Evolutionary conservation across 2,113 vertebrate species (phyloP).

Genomic region (Fulica atra): DNA sequence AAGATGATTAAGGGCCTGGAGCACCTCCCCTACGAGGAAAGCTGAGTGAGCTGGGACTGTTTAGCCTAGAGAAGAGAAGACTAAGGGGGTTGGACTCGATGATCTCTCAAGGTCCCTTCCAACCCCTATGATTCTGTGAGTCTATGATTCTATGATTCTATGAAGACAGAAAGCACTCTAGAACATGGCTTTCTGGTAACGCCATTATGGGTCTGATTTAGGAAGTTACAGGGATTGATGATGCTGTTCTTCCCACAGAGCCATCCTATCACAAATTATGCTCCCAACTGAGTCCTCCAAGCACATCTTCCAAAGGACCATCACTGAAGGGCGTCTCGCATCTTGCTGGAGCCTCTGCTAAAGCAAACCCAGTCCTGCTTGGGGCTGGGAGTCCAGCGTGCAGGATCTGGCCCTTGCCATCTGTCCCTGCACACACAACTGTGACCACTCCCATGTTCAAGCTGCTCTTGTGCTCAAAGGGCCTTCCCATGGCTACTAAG

Average conservation of each 20-base stretch:
- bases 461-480: background rate
- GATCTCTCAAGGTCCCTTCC: too few relatives aligned
- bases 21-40: too few relatives aligned
- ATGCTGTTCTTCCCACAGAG: background rate
- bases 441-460: background rate
- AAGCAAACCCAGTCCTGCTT: background rate
- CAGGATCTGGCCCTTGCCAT: background rate
- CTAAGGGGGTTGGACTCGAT: too few relatives aligned
- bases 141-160: too few relatives aligned
- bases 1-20: too few relatives aligned
- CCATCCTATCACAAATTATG: accelerated
- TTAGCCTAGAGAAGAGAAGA: too few relatives aligned
- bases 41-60: too few relatives aligned
- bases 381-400: background rate
- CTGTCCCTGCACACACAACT: background rate
- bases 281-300: background rate
- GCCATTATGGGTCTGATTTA: background rate
- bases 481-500: background rate
- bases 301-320: background rate
- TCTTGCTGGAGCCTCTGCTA: background rate
- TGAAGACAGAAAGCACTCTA: background rate
- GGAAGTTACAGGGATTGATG: background rate
- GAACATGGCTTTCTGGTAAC: background rate
- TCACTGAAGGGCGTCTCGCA: background rate
- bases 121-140: too few relatives aligned